A percentile compares a stretch with the other conserved stretches of the same genome.
Evolutionary conservation across 2,888 invertebrate genomes (phyloP).

Genomic region (Apamea sordens): DNA sequence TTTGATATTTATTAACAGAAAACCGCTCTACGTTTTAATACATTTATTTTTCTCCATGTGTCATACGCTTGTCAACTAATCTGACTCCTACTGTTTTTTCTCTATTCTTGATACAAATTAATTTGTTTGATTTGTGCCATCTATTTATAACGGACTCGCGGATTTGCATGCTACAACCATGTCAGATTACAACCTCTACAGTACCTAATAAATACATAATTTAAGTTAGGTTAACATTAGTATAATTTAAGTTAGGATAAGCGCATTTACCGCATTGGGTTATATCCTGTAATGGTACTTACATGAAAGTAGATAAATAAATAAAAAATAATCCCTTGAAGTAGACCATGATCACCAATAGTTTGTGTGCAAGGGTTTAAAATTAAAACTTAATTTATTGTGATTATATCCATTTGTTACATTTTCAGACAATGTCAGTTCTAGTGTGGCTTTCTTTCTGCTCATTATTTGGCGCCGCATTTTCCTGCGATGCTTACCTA

Average conservation of each 20-base stretch:
- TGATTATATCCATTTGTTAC: background rate
- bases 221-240: too few relatives aligned
- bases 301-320: too few relatives aligned
- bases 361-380: background rate
- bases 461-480: conserved; percentile 24
- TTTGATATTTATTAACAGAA: too few relatives aligned
- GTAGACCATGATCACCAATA: background rate
- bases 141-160: background rate
- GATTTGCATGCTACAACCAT: background rate
- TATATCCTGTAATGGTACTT: too few relatives aligned
- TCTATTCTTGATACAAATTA: too few relatives aligned
- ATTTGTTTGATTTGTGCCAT: background rate
- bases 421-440: conserved; percentile 48
- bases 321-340: background rate
- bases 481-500: conserved; percentile 30
- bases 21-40: too few relatives aligned
- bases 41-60: too few relatives aligned
- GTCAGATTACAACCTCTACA: background rate
- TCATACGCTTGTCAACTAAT: too few relatives aligned
- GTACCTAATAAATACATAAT: background rate
- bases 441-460: conserved; percentile 29
- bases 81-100: too few relatives aligned
- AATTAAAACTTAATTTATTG: background rate
- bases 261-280: too few relatives aligned
- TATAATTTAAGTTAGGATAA: too few relatives aligned